A percentile compares a stretch with the other conserved stretches of the same genome.
Evolutionary conservation across 2,797 vertebrate genomes (phyloP).

Genomic region (Huso huso): DNA sequence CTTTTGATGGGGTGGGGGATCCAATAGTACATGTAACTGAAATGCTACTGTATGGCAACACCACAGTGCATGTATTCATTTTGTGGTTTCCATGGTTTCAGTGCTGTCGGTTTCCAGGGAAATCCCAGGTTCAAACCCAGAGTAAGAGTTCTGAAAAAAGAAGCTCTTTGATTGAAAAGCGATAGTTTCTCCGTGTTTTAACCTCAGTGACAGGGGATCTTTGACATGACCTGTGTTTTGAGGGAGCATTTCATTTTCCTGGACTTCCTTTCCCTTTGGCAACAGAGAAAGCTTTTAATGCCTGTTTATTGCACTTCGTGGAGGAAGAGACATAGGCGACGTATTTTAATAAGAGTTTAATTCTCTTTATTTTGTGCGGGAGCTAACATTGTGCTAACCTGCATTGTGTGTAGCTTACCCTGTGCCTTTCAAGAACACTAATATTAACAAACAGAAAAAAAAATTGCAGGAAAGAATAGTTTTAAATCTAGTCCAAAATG

Average conservation of each 20-base stretch:
- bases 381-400: no score
- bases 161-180: neutral
- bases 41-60: neutral
- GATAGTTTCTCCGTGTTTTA: neutral
- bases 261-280: neutral
- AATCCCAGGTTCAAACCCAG: neutral
- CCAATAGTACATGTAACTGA: neutral
- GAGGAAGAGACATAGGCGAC: no score
- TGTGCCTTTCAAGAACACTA: no score
- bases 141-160: neutral
- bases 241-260: neutral
- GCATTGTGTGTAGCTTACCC: no score
- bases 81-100: neutral
- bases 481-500: no score
- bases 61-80: neutral
- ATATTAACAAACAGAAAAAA: no score
- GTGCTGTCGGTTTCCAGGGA: neutral
- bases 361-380: no score
- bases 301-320: no score
- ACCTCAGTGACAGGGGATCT: neutral
- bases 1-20: neutral
- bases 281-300: no score
- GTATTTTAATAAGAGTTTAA: no score
- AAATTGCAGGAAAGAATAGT: no score
- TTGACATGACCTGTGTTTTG: neutral